Evolutionary conservation across 2,113 vertebrate genomes (phyloP).

Genomic region (Tamias sibiricus): DNA sequence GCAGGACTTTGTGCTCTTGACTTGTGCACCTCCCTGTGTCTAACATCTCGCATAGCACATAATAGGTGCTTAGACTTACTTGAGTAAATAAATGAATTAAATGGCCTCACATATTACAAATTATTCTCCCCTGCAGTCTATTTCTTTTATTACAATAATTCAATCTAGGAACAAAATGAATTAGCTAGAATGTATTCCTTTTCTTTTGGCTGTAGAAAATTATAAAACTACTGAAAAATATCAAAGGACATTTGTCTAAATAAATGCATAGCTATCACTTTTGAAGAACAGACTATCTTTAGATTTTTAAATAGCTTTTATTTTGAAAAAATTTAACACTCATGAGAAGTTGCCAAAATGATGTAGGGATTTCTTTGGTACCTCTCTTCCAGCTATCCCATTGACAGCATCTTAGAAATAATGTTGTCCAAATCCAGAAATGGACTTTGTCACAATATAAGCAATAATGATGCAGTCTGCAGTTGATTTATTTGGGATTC

Average conservation of each 20-base stretch:
- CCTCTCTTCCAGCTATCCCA: rapidly evolving
- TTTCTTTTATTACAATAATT: slow-evolving; percentile 8
- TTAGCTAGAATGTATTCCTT: neutral
- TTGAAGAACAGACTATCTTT: neutral
- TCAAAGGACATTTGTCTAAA: neutral
- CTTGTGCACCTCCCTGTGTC: neutral
- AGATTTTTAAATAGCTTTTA: neutral
- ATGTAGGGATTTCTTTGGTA: neutral
- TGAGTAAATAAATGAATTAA: neutral
- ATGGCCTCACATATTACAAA: neutral
- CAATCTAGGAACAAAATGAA: neutral
- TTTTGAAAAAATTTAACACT: neutral
- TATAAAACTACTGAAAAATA: neutral
- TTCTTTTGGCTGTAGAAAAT: neutral
- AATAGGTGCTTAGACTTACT: neutral
- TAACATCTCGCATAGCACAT: neutral
- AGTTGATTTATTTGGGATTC: neutral
- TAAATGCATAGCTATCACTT: neutral
- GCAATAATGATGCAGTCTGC: rapidly evolving
- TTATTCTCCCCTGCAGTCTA: neutral
- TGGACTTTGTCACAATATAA: neutral
- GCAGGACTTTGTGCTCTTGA: rapidly evolving
- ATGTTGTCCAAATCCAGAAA: neutral
- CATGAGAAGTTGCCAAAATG: neutral
- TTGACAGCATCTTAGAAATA: neutral